Percentiles rank a stretch among this genome's conserved stretches.
Evolutionary conservation across 2,797 vertebrate species (phyloP).

Genomic region (Sebastes vulpes): DNA sequence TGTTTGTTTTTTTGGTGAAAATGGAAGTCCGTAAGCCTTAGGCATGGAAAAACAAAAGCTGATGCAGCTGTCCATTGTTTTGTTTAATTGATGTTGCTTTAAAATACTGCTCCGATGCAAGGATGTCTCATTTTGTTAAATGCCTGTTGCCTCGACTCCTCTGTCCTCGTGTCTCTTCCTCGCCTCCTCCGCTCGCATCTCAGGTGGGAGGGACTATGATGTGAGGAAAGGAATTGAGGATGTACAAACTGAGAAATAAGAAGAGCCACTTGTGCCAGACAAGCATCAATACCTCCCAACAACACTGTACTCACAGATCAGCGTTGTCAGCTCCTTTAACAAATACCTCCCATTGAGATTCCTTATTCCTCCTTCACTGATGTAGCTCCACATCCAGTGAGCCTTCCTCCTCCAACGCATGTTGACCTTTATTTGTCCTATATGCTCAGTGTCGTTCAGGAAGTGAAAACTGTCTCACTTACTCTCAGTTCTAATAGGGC

Average conservation of each 20-base stretch:
- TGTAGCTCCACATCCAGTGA: background rate
- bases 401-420: background rate
- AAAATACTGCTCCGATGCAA: too few relatives aligned
- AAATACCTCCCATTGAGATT: background rate
- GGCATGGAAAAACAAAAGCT: background rate
- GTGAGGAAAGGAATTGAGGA: too few relatives aligned
- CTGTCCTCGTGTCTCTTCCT: too few relatives aligned
- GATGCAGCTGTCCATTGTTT: too few relatives aligned
- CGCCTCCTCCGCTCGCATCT: too few relatives aligned
- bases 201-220: too few relatives aligned
- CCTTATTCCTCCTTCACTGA: background rate
- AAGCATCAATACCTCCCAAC: background rate
- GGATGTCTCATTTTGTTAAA: too few relatives aligned
- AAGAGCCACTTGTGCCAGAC: background rate
- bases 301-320: background rate
- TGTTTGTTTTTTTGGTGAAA: background rate
- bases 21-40: background rate
- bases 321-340: background rate
- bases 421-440: background rate
- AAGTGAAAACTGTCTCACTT: background rate
- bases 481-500: slow-evolving; percentile 15
- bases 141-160: too few relatives aligned
- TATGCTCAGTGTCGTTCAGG: slow-evolving; percentile 10
- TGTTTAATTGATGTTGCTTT: too few relatives aligned
- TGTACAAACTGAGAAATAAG: too few relatives aligned